phyloP scores from a whole-genome alignment of 2,888 invertebrate species.

The Polydrusus cervinus region DNA sequence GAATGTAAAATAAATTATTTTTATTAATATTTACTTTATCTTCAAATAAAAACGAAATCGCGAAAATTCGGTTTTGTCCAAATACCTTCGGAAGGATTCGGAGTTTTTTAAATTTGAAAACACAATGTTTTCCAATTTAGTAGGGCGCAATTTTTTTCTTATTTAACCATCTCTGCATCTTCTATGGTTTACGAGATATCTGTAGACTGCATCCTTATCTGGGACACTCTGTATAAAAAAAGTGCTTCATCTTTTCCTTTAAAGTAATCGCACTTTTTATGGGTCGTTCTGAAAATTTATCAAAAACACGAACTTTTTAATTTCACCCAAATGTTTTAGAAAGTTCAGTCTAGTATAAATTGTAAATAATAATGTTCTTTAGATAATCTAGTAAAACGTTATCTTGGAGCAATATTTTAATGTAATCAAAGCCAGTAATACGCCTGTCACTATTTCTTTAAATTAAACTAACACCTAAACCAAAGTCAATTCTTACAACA shows the following conservation, averaged over 20 bases:
- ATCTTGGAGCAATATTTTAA: not conserved
- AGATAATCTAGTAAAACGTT: not conserved
- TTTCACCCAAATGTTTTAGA: not conserved
- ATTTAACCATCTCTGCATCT: no score
- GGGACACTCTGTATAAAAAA: no score
- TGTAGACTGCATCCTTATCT: no score
- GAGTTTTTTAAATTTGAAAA: no score
- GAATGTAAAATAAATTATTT: no score
- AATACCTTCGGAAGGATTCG: no score
- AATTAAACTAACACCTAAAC: conserved; percentile 1
- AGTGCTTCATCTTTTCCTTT: not conserved
- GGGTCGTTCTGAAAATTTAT: not conserved
- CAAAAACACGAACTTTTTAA: not conserved
- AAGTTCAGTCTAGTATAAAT: conserved; percentile 15
- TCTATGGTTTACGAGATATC: no score
- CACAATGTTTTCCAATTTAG: no score
- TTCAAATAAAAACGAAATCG: no score
- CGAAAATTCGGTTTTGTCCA: no score
- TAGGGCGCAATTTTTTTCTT: no score
- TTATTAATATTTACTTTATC: no score
- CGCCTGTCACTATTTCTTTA: not conserved
- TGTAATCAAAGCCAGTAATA: not conserved
- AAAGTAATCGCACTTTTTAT: not conserved
- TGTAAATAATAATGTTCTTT: not conserved
- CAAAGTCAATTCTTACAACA: not conserved